Evolutionary conservation across 2,888 invertebrate species (phyloP), one percentile per base, ranked within the genome.

Genomic region (Drosophila neoperkinsi): DNA sequence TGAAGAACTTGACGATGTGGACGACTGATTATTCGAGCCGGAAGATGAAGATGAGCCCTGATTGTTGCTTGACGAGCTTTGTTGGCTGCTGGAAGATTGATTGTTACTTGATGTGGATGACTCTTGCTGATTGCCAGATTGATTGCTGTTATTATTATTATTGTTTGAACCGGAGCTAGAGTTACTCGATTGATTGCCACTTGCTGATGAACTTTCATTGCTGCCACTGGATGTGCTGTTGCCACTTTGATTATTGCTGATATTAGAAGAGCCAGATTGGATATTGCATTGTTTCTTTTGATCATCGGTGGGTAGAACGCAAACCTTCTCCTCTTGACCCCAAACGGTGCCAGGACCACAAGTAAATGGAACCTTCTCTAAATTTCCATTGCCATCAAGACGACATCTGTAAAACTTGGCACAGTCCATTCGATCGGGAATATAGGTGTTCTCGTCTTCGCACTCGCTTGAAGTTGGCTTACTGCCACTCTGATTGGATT

Each of bases 361-460:
- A 10, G 92, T 93, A 73, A 94, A 95, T 11, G 94, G 94, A 63
- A 94, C 94, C 71, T 92, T 94, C 33, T 90, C 94, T 65, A 92
- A 94, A 1, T 91, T 92, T 4, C 93, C 94, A n/a, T 92, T 89
- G 0, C 93, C 93, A 69, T 94, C 91, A 53, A 93, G 90, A 0
- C 94, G 93, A 80, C 95, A 95, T 66, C 95, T 94, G 80, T 95
- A 95, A 90, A 95, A 95, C 77, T 95, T 95, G 46, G 92, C 94
- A 71, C 95, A 95, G 77, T 95, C 94, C 2, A 87, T 70, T n/a
- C 89, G 74, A 82, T 94, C 94, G 0, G 93, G 90, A 21, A 94
- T 84, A 77, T 93, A 94, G 30, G 86, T 91, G 33, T 93, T 94
- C 59, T 94, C 94, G 28, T 90, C 76, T 11, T 76, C 79, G 64